Conservation (phyloP, 2,888 invertebrate species). For the Pegoplata infirma region DNA sequence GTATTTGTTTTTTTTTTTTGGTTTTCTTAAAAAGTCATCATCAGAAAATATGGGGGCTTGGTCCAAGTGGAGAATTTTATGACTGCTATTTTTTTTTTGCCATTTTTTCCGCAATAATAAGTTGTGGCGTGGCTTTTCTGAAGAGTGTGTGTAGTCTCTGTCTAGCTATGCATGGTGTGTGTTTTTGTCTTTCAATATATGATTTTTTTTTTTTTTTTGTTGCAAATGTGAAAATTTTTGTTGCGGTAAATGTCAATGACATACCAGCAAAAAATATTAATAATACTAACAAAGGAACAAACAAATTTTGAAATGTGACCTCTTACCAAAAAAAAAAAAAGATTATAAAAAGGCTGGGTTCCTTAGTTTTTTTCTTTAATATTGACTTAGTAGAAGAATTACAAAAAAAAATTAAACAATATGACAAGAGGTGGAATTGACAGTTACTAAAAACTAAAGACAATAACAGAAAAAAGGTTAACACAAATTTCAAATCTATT, state of each 20-base stretch:
- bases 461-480: not conserved
- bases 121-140: slow-evolving; percentile 54
- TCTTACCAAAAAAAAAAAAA: slow-evolving; percentile 13
- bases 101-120: slow-evolving; percentile 29
- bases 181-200: slow-evolving; percentile 27
- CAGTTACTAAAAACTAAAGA: slow-evolving; percentile 24
- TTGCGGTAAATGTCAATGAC: slow-evolving; percentile 60
- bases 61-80: slow-evolving; percentile 59
- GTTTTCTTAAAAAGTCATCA: slow-evolving; percentile 49
- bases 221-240: slow-evolving; percentile 53
- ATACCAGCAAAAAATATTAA: slow-evolving; percentile 31
- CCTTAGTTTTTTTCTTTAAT: not conserved
- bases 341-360: slow-evolving; percentile 45
- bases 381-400: not conserved
- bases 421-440: slow-evolving; percentile 25
- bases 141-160: not conserved
- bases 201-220: slow-evolving; percentile 27
- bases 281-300: slow-evolving; percentile 32
- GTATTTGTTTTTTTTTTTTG: too few species aligned
- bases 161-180: slow-evolving; percentile 19
- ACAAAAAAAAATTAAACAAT: not conserved
- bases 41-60: slow-evolving; percentile 60
- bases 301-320: slow-evolving; percentile 56
- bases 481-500: not conserved
- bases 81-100: slow-evolving; percentile 34